Evolutionary conservation across 1,140 invertebrate genomes (phyloP), one percentile per base, ranked within the genome.

Genomic region (Micrasema minimum): DNA sequence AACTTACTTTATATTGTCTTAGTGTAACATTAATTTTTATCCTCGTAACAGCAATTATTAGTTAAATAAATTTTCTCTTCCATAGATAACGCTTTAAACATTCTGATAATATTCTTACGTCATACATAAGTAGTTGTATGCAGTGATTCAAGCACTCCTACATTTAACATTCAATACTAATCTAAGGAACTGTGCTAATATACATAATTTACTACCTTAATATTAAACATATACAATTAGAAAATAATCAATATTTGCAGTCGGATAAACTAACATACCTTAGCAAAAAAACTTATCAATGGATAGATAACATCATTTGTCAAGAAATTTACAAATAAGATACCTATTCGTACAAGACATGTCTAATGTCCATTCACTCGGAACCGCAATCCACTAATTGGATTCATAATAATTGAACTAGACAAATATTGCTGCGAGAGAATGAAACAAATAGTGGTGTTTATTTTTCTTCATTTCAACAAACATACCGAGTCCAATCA

Each of bases 31-130:
- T 70, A 72, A 66, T 69, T 71, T 69, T 67, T 38, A 55, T 61
- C 53, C 59, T 71, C 65, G 66, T 75, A 75, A 75, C 72, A 75
- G 72, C 72, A 75, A 75, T 71, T 75, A 71, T 72, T 68, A 59
- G 26, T 71, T 74, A 74, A 69, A 75, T 75, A 71, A 71, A 75
- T 75, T 74, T 75, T 74, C 72, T 74, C 46, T 74, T 66, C 61
- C 66, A 75, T 75, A 71, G 46, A 66, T 74, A 74, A 71, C 68
- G 68, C 69, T 20, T 64, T 71, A 71, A 71, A 61, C 62, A 62
- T 69, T 66, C 43, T 62, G 38, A 62, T 62, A 62, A 46, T 62
- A 62, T 62, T 71, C 50, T 71, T 69, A 71, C 64, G 65, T 64
- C 68, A 71, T 31, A 74, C 61, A 59, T 66, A 31, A 74, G 26